Percentiles rank a stretch among this genome's conserved stretches.
These are phyloP conservation scores for Xenopus laevis DNA, from an alignment of 2,113 vertebrate species.

Conservation along the genomic window DNA sequence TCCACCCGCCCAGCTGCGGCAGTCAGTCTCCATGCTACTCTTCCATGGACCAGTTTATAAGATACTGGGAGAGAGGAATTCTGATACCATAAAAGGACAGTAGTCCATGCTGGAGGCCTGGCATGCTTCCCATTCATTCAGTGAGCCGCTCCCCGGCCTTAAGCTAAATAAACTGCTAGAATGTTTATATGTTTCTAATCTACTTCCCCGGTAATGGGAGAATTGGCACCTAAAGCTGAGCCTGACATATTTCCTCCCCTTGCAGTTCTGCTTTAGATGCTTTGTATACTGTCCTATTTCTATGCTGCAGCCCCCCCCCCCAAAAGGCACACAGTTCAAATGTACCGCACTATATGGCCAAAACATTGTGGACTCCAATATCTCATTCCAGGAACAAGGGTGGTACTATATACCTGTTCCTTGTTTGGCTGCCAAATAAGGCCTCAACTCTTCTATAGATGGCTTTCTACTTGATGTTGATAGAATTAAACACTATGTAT, in stretches of 20 bases:
- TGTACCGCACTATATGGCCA: too few relatives aligned
- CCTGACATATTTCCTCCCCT: neutral
- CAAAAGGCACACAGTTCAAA: too few relatives aligned
- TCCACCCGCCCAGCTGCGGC: neutral
- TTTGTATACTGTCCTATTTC: too few relatives aligned
- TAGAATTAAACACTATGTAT: too few relatives aligned
- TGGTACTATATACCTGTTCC: neutral
- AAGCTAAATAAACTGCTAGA: neutral
- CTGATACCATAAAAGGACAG: conserved; percentile 26
- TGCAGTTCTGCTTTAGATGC: neutral
- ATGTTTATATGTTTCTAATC: conserved; percentile 31
- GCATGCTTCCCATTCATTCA: neutral
- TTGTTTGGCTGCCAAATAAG: too few relatives aligned
- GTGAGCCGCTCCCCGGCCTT: neutral
- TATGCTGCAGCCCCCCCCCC: too few relatives aligned
- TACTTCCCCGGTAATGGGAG: conserved; percentile 9
- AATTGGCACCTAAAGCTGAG: neutral
- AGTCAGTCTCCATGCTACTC: too few relatives aligned
- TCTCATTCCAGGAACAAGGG: neutral
- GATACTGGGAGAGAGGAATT: neutral
- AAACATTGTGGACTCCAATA: too few relatives aligned
- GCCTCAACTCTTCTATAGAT: too few relatives aligned
- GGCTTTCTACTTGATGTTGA: too few relatives aligned
- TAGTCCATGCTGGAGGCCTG: neutral
- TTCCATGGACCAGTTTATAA: too few relatives aligned